Evolutionary conservation across 2,113 vertebrate species (phyloP), one percentile per base, ranked within the genome.

Genomic region (Crotalus viridis): DNA sequence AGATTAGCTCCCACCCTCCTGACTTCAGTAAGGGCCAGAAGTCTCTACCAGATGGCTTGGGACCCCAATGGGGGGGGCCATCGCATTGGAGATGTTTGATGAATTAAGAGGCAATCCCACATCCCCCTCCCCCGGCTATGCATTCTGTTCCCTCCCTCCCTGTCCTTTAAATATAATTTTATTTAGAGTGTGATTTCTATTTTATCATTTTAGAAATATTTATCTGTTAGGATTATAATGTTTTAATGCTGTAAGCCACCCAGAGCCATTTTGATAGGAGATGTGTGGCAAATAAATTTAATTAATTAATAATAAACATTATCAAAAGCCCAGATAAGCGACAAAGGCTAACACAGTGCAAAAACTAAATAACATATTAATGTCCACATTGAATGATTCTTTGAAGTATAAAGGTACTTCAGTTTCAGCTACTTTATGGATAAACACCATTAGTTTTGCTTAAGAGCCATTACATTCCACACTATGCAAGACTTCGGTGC

Each of bases 371-470:
- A 93, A 94, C 13, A 10, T 81, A 26, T 90, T 94, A 93, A 93
- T 43, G 48, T 74, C 92, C 57, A 87, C 21, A 21, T 89, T 19
- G 10, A 91, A 1, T 1, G 56, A 87, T 89, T 95, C 33, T 55
- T 87, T 85, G 88, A 28, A 81, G 57, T 54, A 92, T 87, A 90
- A 88, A 89, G 92, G 94, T 96, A 95, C 69, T 81, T 95, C 93
- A 95, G 94, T 94, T 93, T 88, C 93, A 96, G 94, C 93, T 94
- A 92, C 46, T 93, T 94, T 19, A 61, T 24, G 48, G 94, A 85
- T n/a, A 90, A 52, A 46, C 92, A 93, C 52, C 85, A 93, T 95
- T 92, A 92, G 43, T 69, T 92, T 90, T 91, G 92, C n/a, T 91
- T 43, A 19, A 0, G 0, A 91, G 74, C 87, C 91, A 94, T 94